These are phyloP conservation scores for Colostygia pectinataria DNA, from an alignment of 2,888 invertebrate genomes.

Conservation along the genomic window DNA sequence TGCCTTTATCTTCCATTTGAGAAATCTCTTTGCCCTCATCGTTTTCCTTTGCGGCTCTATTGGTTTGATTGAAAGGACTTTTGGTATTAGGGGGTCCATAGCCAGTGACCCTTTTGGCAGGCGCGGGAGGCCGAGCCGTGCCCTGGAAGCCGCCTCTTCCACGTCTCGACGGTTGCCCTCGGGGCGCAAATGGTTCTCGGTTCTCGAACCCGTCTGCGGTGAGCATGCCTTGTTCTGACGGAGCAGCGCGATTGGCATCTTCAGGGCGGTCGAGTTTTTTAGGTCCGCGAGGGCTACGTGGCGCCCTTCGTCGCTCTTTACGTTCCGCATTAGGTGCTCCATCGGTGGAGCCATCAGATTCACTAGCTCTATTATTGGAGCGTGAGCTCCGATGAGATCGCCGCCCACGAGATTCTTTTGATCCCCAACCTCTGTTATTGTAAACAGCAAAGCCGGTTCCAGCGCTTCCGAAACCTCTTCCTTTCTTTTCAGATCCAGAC, in stretches of 20 bases:
- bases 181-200: constrained; percentile 90
- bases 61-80: constrained; percentile 86
- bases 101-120: constrained; percentile 86
- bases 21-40: constrained; percentile 62
- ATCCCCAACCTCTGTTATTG: constrained; percentile 75
- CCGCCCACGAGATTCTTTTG: constrained; percentile 76
- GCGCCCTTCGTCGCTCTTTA: constrained; percentile 82
- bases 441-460: constrained; percentile 69
- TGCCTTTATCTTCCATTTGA: constrained; percentile 85
- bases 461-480: constrained; percentile 72
- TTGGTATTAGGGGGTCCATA: constrained; percentile 92
- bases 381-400: constrained; percentile 75
- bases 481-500: constrained; percentile 79
- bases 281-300: constrained; percentile 78
- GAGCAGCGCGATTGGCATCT: constrained; percentile 57
- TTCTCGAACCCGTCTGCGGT: constrained; percentile 66
- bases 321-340: constrained; percentile 82
- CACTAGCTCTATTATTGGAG: constrained; percentile 82
- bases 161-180: constrained; percentile 94
- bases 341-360: constrained; percentile 90
- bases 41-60: constrained; percentile 65
- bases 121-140: constrained; percentile 70
- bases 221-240: constrained; percentile 47
- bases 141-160: constrained; percentile 87
- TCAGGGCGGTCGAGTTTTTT: constrained; percentile 85